Base-by-base conservation (phyloP, 2,888 invertebrate genomes). In the Catocala fraxini region DNA sequence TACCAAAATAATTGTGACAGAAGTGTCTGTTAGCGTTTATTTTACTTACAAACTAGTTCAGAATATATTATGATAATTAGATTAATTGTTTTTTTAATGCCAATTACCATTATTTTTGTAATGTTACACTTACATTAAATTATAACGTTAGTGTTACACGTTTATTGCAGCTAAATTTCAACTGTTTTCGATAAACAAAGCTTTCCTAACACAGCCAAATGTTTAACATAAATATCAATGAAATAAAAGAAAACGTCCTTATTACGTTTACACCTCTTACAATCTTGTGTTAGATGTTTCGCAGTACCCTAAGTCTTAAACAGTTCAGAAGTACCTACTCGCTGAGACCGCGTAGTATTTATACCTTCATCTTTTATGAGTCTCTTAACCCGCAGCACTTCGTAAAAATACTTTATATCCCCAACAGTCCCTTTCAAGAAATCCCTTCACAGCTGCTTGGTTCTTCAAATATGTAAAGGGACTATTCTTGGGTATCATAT, bases 351-450 rank as follows among this genome's bases (percentile, higher is more conserved):
- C 47, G 34, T 35, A 51, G 47, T 42, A 42, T 71, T 56, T 56
- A 59, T 48, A 33, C 11, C 25, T 69, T 70, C 45, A 63, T 63
- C 55, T 66, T 72, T 72, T 63, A 72, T 49, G 64, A 63, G 55
- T 42, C 41, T 45, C 55, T 39, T 15, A 57, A 34, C 39, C 52
- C 45, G 34, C 12, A 57, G 12, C 61, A 59, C 63, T 72, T 60
- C 63, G 65, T 69, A 59, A 71, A 71, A 61, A 66, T 66, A 66
- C 52, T 60, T 55, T 59, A 55, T 63, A 61, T 52, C n/a, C 58
- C 51, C 59, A 43, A 63, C 63, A 63, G 70, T 46, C 25, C 33
- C 48, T 52, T 51, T 46, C 57, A n/a, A 62, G 51, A 10, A 59
- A 66, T 59, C 56, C 66, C 56, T 59, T 57, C 58, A 66, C 42